Evolutionary conservation across 2,797 vertebrate genomes (phyloP).

Genomic region (Australoheros facetus): DNA sequence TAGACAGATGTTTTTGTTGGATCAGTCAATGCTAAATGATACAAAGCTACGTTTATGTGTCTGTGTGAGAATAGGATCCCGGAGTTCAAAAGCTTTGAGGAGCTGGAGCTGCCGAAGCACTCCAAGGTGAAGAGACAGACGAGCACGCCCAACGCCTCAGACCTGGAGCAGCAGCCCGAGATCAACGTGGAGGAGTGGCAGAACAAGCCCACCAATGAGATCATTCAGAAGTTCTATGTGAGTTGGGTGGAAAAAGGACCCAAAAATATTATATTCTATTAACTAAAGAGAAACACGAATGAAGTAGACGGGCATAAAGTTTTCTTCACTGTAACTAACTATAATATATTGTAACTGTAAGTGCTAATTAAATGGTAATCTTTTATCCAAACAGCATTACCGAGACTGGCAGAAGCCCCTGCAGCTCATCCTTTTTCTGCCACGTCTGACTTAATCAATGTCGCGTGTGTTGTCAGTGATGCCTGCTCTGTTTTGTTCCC

Average conservation of each 20-base stretch:
- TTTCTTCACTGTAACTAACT: background rate
- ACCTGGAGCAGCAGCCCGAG: conserved; percentile 90
- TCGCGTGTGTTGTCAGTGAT: background rate
- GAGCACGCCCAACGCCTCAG: conserved; percentile 87
- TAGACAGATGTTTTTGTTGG: background rate
- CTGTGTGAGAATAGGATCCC: conserved; percentile 81
- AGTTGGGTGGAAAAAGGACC: conserved; percentile 49
- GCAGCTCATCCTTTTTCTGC: background rate
- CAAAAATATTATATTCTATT: background rate
- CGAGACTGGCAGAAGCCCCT: background rate
- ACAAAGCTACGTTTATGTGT: background rate
- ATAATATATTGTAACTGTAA: background rate
- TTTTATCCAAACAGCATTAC: background rate
- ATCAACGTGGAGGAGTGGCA: conserved; percentile 88
- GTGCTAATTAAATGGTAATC: background rate
- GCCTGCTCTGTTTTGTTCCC: background rate
- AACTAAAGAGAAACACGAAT: rapidly evolving
- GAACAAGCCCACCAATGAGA: conserved; percentile 84
- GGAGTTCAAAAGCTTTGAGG: conserved; percentile 95
- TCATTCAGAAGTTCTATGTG: conserved; percentile 93
- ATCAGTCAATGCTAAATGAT: background rate
- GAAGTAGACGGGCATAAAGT: rapidly evolving
- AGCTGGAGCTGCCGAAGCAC: conserved; percentile 94
- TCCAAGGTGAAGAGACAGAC: conserved; percentile 96
- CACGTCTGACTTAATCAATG: background rate